These are phyloP conservation scores for Rhinichthys osculus DNA, from an alignment of 2,797 vertebrate genomes.

Conservation along the genomic window DNA sequence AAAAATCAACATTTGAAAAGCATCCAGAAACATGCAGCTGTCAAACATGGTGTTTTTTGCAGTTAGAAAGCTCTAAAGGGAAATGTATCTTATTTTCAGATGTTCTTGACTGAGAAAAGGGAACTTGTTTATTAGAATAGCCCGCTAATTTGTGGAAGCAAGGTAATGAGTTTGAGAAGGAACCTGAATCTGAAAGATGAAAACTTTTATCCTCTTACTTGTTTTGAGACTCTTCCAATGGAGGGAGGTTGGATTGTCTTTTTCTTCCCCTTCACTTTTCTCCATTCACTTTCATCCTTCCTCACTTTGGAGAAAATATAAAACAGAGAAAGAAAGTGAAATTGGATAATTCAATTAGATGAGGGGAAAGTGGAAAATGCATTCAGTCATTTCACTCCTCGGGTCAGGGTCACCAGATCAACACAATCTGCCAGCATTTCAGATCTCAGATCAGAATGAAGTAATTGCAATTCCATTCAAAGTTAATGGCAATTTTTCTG, in stretches of 20 bases:
- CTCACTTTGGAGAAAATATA: neutral
- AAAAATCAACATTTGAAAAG: neutral
- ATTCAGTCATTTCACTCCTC: constrained; percentile 15
- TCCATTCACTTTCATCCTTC: neutral
- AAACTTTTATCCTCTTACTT: constrained; percentile 8
- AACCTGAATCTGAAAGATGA: neutral
- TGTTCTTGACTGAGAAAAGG: constrained; percentile 1
- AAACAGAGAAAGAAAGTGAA: neutral
- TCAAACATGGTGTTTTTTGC: neutral
- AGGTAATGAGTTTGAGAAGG: constrained; percentile 28
- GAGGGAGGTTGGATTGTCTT: neutral
- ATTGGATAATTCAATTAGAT: constrained; percentile 4
- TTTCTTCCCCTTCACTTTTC: constrained; percentile 5
- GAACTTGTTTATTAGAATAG: neutral
- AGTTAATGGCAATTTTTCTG: neutral
- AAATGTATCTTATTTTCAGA: constrained; percentile 22
- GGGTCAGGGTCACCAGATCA: constrained; percentile 10
- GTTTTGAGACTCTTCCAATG: constrained; percentile 2
- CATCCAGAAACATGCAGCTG: neutral
- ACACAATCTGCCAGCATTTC: neutral
- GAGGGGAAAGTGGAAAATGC: constrained; percentile 17
- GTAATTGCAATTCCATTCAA: neutral
- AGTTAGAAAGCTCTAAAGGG: neutral
- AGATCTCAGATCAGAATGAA: neutral
- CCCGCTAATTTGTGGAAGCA: constrained; percentile 9